Evolutionary conservation across 1,140 invertebrate species (phyloP).

Genomic region (Sarcophaga peregrina): DNA sequence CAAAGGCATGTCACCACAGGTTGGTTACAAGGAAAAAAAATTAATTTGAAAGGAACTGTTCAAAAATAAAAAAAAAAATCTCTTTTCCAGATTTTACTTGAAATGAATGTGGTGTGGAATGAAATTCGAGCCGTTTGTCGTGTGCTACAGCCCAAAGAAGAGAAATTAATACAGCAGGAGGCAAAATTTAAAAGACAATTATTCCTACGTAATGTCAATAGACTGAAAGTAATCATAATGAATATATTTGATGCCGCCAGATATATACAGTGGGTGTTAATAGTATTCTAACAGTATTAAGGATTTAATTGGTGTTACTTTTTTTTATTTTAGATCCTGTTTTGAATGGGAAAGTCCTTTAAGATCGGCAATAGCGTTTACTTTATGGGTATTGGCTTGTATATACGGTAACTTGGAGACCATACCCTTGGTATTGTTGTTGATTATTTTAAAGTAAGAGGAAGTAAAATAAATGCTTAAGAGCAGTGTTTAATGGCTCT

Average conservation of each 20-base stretch:
- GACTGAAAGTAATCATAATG: slow-evolving; percentile 90
- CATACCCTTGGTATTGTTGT: slow-evolving; percentile 79
- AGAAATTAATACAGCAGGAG: slow-evolving; percentile 94
- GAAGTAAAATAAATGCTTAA: not conserved
- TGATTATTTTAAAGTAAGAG: slow-evolving; percentile 80
- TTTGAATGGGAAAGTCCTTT: slow-evolving; percentile 96
- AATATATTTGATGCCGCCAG: slow-evolving; percentile 90
- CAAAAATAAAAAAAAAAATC: slow-evolving; percentile 12
- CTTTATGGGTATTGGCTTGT: slow-evolving; percentile 77
- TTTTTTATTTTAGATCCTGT: slow-evolving; percentile 79
- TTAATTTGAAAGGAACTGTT: not conserved
- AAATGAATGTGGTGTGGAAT: slow-evolving; percentile 94
- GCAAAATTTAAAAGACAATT: slow-evolving; percentile 95
- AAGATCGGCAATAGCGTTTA: slow-evolving; percentile 87
- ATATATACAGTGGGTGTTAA: slow-evolving; percentile 85
- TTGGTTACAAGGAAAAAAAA: slow-evolving; percentile 65
- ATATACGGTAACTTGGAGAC: slow-evolving; percentile 78
- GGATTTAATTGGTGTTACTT: too few species aligned
- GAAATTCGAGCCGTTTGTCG: slow-evolving; percentile 85
- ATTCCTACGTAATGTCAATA: slow-evolving; percentile 93
- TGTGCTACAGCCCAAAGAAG: slow-evolving; percentile 95
- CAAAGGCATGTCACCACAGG: slow-evolving; percentile 91
- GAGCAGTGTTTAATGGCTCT: too few species aligned
- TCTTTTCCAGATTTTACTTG: slow-evolving; percentile 72
- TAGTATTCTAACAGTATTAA: too few species aligned